Evolutionary conservation across 2,888 invertebrate species (phyloP).

Genomic region (Agrotis exclamationis): DNA sequence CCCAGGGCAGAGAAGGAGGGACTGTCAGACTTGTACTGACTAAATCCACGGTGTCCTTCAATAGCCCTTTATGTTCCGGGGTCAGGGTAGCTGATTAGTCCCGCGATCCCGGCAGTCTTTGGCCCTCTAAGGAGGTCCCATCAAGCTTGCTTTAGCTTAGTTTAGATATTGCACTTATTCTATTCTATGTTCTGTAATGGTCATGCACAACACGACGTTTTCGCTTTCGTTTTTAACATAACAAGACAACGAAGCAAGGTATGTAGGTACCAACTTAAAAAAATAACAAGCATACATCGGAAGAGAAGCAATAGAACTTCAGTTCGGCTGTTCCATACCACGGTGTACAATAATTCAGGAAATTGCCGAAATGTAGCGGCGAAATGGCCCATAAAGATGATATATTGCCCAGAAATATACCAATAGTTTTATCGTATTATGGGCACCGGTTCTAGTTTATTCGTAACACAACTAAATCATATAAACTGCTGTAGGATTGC

Average conservation of each 20-base stretch:
- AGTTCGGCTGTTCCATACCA: slow-evolving; percentile 53
- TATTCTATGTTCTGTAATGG: too few species aligned
- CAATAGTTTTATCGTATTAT: slow-evolving; percentile 84
- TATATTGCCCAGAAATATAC: slow-evolving; percentile 78
- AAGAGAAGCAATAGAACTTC: slow-evolving; percentile 35
- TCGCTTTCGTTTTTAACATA: background rate
- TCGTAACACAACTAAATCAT: slow-evolving; percentile 57
- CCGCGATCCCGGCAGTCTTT: too few species aligned
- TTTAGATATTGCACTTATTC: too few species aligned
- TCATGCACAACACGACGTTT: too few species aligned
- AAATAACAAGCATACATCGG: slow-evolving; percentile 46
- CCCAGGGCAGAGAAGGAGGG: too few species aligned
- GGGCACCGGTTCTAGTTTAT: slow-evolving; percentile 62
- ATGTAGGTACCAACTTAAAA: slow-evolving; percentile 10
- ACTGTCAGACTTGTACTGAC: too few species aligned
- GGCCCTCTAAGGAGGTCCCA: too few species aligned
- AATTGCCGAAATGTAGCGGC: slow-evolving; percentile 85
- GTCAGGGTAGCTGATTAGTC: too few species aligned
- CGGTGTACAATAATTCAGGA: slow-evolving; percentile 79
- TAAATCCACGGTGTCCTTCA: too few species aligned
- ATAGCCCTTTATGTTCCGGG: too few species aligned
- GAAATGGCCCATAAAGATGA: slow-evolving; percentile 89
- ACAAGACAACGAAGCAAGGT: background rate
- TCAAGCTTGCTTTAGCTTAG: too few species aligned
- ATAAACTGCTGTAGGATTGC: slow-evolving; percentile 35